Evolutionary conservation across 2,888 invertebrate genomes (phyloP), one percentile per base, ranked within the genome.

Genomic region (Plagodis pulveraria): DNA sequence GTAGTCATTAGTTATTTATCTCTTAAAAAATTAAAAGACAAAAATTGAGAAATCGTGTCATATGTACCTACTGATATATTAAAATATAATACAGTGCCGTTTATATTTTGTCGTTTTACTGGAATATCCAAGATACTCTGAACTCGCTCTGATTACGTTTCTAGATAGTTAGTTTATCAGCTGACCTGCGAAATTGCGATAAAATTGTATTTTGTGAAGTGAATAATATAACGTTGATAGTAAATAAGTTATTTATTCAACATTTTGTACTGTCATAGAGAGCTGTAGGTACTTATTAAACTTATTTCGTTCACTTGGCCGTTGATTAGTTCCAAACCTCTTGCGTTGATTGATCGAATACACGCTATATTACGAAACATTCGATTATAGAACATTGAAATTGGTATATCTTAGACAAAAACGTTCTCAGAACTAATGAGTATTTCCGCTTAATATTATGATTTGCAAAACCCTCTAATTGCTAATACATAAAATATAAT

Each of bases 1-100:
- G 53, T 62, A 58, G 43, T 50, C 42, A 54, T 59, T 56, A 43
- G 22, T 22, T 49, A 47, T 55, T 50, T 63, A 59, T 61, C 48
- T 56, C 41, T 57, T 50, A 22, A 22, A 22, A 22, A 22, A 2
- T 1, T 22, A 42, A 44, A 54, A 47, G 54, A 47, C 55, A 42
- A 66, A n/a, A 70, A 66, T 45, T 58, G 56, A 52, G 38, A 66
- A 66, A 69, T 65, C 61, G 61, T 70, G 50, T 66, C 62, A 56
- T 64, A 50, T 10, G 7, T 36, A 36, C 6, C 6, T 49, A 53
- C 22, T 22, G 22, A 22, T 22, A 54, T 70, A 66, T 74, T 68
- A 70, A 66, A 68, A 67, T 46, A 66, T 74, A 72, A 76, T 78
- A 76, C 76, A 77, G 62, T 62, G 53, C 69, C 73, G 67, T 73